A percentile compares a stretch with the other conserved stretches of the same genome.
Evolutionary conservation across 1,140 invertebrate genomes (phyloP).

Genomic region (Formica selysi): DNA sequence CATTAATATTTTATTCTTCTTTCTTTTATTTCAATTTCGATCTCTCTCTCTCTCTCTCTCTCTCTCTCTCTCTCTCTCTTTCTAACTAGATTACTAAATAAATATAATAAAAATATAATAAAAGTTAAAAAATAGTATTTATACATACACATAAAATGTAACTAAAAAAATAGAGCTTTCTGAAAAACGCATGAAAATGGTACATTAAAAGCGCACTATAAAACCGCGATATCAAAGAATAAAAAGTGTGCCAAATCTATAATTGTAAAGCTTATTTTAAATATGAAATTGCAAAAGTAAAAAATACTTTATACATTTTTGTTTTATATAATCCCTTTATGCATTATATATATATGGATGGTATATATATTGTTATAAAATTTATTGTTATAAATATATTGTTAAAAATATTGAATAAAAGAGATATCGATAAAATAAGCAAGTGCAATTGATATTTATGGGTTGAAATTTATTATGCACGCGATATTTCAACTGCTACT

Average conservation of each 20-base stretch:
- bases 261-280: constrained; percentile 7
- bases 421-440: background rate
- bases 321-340: background rate
- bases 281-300: background rate
- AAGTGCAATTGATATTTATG: background rate
- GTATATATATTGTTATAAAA: background rate
- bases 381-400: too few relatives aligned
- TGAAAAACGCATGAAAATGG: background rate
- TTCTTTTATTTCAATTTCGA: too few relatives aligned
- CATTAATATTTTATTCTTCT: too few relatives aligned
- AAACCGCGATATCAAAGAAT: background rate
- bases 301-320: background rate
- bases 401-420: background rate
- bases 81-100: too few relatives aligned
- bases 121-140: too few relatives aligned
- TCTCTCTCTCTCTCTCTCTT: too few relatives aligned
- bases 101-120: too few relatives aligned
- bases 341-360: background rate
- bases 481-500: too few relatives aligned
- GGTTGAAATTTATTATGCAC: too few relatives aligned
- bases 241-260: background rate
- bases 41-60: too few relatives aligned
- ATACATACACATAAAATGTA: too few relatives aligned
- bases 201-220: background rate
- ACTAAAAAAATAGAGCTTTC: too few relatives aligned